Percentiles rank a stretch among this genome's conserved stretches.
Conservation (phyloP, 2,113 vertebrate genomes). For the Mirza zaza region DNA sequence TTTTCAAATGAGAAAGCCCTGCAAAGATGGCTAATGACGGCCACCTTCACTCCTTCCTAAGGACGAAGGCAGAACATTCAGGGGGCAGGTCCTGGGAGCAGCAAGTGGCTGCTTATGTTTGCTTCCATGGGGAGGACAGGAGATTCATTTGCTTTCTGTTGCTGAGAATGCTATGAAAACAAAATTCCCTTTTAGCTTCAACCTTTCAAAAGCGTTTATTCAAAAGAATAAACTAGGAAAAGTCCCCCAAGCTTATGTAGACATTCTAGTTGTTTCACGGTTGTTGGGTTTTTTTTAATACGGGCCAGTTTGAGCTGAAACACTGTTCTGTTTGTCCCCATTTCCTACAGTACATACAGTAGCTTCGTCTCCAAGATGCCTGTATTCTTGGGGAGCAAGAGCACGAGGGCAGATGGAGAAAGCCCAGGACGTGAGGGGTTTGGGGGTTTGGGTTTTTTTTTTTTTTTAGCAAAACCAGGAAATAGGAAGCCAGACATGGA, state of each 20-base stretch:
- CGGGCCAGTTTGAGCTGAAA: constrained; percentile 11
- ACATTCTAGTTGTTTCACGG: background rate
- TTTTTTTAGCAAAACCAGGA: constrained; percentile 47
- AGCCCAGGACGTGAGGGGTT: background rate
- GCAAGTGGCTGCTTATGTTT: background rate
- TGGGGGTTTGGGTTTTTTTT: background rate
- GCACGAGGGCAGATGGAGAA: background rate
- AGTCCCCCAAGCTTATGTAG: background rate
- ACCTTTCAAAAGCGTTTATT: background rate
- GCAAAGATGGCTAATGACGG: background rate
- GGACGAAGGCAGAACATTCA: background rate
- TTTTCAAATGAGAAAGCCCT: background rate
- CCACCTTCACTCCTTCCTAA: background rate
- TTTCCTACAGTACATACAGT: background rate
- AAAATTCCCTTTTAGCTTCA: background rate
- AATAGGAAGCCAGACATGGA: background rate
- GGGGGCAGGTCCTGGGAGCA: background rate
- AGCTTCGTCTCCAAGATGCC: background rate
- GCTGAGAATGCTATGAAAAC: constrained; percentile 21
- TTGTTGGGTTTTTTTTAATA: background rate
- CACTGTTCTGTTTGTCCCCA: background rate
- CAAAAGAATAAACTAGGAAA: background rate
- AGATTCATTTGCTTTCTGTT: constrained; percentile 2
- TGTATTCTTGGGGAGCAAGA: background rate
- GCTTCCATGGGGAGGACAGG: background rate